Evolutionary conservation across 1,140 invertebrate genomes (phyloP).

Genomic region (Onthophagus taurus): DNA sequence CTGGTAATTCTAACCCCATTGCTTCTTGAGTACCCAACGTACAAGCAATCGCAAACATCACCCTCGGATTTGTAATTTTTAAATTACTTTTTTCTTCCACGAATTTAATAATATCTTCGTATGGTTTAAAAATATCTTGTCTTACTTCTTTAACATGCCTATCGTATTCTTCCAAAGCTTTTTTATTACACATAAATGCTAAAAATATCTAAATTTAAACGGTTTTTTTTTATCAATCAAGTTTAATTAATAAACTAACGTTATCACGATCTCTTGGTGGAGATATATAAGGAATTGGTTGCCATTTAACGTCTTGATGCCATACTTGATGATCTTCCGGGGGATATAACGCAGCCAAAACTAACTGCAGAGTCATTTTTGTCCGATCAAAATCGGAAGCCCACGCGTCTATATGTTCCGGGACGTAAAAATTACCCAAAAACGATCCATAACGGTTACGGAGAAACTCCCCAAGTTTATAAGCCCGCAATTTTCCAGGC

Average conservation of each 20-base stretch:
- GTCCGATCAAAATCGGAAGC: slow-evolving; percentile 77
- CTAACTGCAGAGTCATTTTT: slow-evolving; percentile 74
- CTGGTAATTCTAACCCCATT: neutral
- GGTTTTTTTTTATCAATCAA: neutral
- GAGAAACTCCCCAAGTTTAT: slow-evolving; percentile 62
- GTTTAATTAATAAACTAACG: too few relatives aligned
- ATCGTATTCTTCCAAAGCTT: neutral
- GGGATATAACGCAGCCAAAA: slow-evolving; percentile 76
- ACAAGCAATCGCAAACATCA: neutral
- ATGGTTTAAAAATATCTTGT: neutral
- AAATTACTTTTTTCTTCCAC: neutral
- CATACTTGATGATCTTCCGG: slow-evolving; percentile 61
- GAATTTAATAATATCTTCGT: neutral
- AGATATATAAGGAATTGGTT: slow-evolving; percentile 78
- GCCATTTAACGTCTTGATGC: slow-evolving; percentile 66
- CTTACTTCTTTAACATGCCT: neutral
- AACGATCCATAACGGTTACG: slow-evolving; percentile 57
- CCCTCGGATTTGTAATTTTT: neutral
- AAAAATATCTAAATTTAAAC: neutral
- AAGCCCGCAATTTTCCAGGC: slow-evolving; percentile 63
- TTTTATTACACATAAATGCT: neutral
- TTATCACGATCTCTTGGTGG: slow-evolving; percentile 39
- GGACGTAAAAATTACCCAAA: slow-evolving; percentile 51
- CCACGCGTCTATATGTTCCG: slow-evolving; percentile 54
- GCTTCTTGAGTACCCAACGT: slow-evolving; percentile 2